phyloP scores from a whole-genome alignment of 1,140 invertebrate genomes.

The Helicoverpa zea region DNA sequence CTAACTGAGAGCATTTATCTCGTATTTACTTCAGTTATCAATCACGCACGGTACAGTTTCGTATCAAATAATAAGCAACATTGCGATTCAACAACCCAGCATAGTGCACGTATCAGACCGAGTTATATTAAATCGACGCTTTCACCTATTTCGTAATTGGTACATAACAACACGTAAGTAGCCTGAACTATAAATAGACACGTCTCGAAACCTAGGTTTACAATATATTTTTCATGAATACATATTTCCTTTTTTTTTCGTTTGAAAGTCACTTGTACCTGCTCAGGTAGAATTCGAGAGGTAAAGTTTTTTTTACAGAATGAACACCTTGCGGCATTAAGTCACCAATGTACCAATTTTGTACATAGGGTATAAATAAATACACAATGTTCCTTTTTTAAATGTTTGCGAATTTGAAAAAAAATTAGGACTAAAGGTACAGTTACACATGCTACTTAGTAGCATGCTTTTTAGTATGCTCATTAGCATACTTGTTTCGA shows the following conservation, averaged over 20 bases:
- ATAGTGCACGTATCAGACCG: conserved; percentile 24
- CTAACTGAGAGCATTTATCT: conserved; percentile 28
- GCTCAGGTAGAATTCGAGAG: background rate
- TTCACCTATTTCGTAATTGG: conserved; percentile 29
- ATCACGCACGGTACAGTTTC: conserved; percentile 10
- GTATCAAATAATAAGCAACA: conserved; percentile 19
- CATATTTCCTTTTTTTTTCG: no score
- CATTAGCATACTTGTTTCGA: no score
- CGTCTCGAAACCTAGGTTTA: background rate
- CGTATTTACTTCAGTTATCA: conserved; percentile 39
- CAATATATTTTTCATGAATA: no score
- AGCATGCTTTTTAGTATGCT: no score
- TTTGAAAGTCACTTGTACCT: background rate
- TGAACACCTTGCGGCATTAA: no score
- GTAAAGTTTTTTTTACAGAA: no score
- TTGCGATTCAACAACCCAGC: background rate
- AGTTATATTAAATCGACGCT: conserved; percentile 25
- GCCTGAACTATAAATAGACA: conserved; percentile 8
- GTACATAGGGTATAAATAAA: no score
- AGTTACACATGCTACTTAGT: no score
- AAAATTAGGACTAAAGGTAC: no score
- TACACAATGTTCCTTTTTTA: no score
- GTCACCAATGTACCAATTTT: no score
- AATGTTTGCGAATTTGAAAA: no score
- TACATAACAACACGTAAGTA: conserved; percentile 15